These are phyloP conservation scores for Macquaria australasica DNA, from an alignment of 2,113 vertebrate species.

Conservation along the genomic window DNA sequence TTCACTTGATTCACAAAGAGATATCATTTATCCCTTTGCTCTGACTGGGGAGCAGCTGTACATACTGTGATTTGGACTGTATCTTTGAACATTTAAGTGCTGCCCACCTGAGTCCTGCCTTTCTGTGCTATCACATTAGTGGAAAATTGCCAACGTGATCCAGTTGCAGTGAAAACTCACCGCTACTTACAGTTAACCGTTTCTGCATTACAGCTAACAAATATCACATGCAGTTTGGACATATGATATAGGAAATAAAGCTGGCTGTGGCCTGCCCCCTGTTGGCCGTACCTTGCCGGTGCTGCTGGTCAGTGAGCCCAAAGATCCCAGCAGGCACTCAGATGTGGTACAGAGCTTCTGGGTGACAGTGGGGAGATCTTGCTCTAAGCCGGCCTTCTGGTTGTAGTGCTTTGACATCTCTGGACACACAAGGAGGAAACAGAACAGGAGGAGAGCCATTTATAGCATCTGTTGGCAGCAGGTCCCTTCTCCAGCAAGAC, in stretches of 20 bases:
- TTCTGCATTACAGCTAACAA: constrained; percentile 25
- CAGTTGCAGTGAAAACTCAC: constrained; percentile 49
- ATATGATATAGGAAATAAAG: background rate
- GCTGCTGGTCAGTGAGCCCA: constrained; percentile 90
- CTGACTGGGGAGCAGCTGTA: constrained; percentile 71
- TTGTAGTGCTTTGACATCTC: constrained; percentile 96
- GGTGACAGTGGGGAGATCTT: constrained; percentile 92
- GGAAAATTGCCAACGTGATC: constrained; percentile 49
- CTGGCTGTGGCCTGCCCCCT: constrained; percentile 66
- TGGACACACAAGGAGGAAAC: constrained; percentile 66
- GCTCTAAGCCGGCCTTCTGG: constrained; percentile 93
- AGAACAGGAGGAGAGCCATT: constrained; percentile 9
- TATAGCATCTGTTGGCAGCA: background rate
- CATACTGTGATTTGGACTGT: constrained; percentile 57
- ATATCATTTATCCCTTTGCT: constrained; percentile 49
- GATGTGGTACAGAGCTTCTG: constrained; percentile 97
- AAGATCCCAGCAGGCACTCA: constrained; percentile 94
- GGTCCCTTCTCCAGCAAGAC: background rate
- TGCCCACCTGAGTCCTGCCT: constrained; percentile 69
- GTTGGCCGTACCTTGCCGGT: constrained; percentile 90
- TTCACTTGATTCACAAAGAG: constrained; percentile 52
- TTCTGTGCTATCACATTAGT: constrained; percentile 37
- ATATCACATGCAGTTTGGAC: background rate
- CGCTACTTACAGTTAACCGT: constrained; percentile 31
- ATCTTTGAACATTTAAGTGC: constrained; percentile 54